Evolutionary conservation across 2,113 vertebrate genomes (phyloP).

Genomic region (Pterocles burchelli): DNA sequence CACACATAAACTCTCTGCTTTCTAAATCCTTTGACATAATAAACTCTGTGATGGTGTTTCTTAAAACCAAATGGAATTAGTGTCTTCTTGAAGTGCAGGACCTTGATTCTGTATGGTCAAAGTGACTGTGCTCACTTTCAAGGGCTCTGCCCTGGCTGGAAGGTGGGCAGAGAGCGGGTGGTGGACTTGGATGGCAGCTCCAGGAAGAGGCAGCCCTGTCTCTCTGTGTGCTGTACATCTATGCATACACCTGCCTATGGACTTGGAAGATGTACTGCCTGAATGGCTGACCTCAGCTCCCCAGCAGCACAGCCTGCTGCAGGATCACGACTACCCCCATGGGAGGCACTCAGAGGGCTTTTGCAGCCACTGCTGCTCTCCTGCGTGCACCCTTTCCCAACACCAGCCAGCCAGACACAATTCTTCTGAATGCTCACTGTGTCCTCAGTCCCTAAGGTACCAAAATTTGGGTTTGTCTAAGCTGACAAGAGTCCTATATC

Average conservation of each 20-base stretch:
- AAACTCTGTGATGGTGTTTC: background rate
- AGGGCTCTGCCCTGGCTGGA: background rate
- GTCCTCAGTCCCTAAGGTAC: background rate
- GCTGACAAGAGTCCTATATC: background rate
- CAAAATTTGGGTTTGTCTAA: background rate
- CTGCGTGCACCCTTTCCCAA: background rate
- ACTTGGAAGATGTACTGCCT: background rate
- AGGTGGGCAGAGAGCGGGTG: background rate
- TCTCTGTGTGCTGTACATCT: background rate
- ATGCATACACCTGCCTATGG: background rate
- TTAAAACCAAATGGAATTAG: background rate
- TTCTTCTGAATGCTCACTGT: background rate
- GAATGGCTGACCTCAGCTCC: background rate
- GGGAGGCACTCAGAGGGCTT: background rate
- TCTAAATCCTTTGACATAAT: background rate
- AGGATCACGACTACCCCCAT: accelerated
- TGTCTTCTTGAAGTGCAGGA: background rate
- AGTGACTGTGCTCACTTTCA: background rate
- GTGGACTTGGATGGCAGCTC: background rate
- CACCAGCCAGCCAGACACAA: background rate
- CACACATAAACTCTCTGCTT: background rate
- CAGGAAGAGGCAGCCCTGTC: background rate
- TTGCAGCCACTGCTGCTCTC: background rate
- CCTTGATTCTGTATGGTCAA: background rate
- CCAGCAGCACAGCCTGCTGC: background rate